Percentiles rank a stretch among this genome's conserved stretches.
phyloP scores from a whole-genome alignment of 1,140 invertebrate species.

The Drosophila lini region DNA sequence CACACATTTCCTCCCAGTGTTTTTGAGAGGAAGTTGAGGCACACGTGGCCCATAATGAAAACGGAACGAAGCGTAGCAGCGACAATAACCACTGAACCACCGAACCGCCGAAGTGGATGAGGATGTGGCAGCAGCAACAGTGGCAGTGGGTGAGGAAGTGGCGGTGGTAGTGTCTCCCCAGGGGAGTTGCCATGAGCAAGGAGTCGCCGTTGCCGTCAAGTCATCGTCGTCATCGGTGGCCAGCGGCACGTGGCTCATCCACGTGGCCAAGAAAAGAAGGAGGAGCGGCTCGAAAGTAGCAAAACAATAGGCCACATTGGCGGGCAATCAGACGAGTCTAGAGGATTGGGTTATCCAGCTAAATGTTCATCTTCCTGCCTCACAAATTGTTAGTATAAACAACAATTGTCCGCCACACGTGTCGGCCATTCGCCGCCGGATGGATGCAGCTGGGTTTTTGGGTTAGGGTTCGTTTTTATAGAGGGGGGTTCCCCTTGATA shows the following conservation, averaged over 20 bases:
- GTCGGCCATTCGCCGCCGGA: conserved; percentile 66
- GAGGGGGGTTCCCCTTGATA: not conserved
- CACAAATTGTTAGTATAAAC: conserved; percentile 84
- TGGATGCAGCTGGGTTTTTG: conserved; percentile 47
- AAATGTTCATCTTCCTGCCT: conserved; percentile 74
- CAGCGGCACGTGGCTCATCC: conserved; percentile 53
- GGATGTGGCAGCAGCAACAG: conserved; percentile 23
- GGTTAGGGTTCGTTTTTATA: conserved; percentile 6
- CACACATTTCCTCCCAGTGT: conserved; percentile 12
- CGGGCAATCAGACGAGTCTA: conserved; percentile 69
- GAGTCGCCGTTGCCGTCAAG: conserved; percentile 53
- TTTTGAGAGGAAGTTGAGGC: conserved; percentile 41
- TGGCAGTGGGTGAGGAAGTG: conserved; percentile 26
- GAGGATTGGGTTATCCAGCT: conserved; percentile 52
- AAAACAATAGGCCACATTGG: conserved; percentile 73
- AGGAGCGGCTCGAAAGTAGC: conserved; percentile 28
- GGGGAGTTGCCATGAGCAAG: conserved; percentile 25
- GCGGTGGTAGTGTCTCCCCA: conserved; percentile 42
- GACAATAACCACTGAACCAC: conserved; percentile 26
- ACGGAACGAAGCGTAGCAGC: conserved; percentile 57
- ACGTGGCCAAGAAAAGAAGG: conserved; percentile 47
- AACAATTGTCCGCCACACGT: conserved; percentile 80
- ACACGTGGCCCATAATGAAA: conserved; percentile 76
- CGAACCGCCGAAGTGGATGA: conserved; percentile 31
- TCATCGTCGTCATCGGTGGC: conserved; percentile 57